Evolutionary conservation across 1,140 invertebrate genomes (phyloP).

Genomic region (Ylistrum balloti): DNA sequence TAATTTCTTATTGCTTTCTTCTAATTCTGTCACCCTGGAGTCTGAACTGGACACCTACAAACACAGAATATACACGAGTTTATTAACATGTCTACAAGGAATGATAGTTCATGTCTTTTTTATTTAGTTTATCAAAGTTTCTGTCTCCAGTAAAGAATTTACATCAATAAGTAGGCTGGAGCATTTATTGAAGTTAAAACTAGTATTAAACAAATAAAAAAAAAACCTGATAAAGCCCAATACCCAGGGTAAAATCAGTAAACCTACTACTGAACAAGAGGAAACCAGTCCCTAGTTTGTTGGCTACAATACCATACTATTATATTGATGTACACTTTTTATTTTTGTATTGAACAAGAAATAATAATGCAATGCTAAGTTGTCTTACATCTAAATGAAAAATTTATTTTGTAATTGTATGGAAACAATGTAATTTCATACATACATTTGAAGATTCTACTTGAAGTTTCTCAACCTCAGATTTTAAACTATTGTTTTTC

Average conservation of each 20-base stretch:
- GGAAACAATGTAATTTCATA: no score
- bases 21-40: slow-evolving; percentile 59
- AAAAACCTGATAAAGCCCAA: no score
- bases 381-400: neutral
- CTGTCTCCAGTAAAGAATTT: no score
- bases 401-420: neutral
- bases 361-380: neutral
- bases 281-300: no score
- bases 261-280: no score
- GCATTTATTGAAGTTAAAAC: no score
- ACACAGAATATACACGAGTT: neutral
- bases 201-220: no score
- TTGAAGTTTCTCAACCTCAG: neutral
- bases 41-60: slow-evolving; percentile 36
- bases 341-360: no score
- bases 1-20: slow-evolving; percentile 64
- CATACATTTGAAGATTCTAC: neutral
- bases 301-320: no score
- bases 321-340: no score
- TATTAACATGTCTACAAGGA: neutral
- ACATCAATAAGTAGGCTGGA: neutral
- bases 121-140: neutral
- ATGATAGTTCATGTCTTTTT: neutral
- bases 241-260: no score
- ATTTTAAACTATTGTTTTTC: slow-evolving; percentile 55